Evolutionary conservation across 2,888 invertebrate species (phyloP), one percentile per base, ranked within the genome.

Genomic region (Ceramica pisi): DNA sequence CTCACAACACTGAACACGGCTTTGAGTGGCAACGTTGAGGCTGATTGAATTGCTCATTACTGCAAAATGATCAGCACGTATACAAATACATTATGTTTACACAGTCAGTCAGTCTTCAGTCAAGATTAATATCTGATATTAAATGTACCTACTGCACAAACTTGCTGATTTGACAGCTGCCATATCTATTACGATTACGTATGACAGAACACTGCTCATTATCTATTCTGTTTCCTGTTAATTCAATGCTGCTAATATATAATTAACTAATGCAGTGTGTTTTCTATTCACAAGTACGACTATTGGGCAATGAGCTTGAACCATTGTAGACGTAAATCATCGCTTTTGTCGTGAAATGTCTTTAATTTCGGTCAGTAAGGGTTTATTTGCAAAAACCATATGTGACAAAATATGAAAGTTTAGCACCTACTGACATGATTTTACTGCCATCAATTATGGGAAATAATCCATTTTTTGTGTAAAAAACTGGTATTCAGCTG

Each of bases 31-130:
- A 63, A 26, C 41, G 55, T 6, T 19, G 16, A 48, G 57, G 50
- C 5, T 75, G 67, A 75, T 77, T 77, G 38, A 50, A 63, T 77
- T 60, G 53, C 59, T 60, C 19, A 59, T 75, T 60, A 65, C 59
- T 41, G 21, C 9, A 35, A 73, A 79, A 51, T 80, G 23, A 68
- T 75, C 26, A 53, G 12, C 75, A 66, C 31, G 8, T 62, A 48
- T 6, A 31, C 12, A n/a, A 16, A 23, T 8, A 38, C 10, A 60
- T 41, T 35, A 57, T 57, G 51, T 71, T 26, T 48, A 50, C 48
- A n/a, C 50, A 63, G 26, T 41, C 26, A 70, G 71, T 53, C 48
- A 63, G 31, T 35, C 8, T 23, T 64, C 50, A 26, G 23, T 60
- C 55, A 50, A 44, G 26, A 55, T 78, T 44, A 71, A 71, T 75